These are phyloP conservation scores for Odontamblyopus lacepedii DNA, from an alignment of 2,797 vertebrate species.

Conservation along the genomic window DNA sequence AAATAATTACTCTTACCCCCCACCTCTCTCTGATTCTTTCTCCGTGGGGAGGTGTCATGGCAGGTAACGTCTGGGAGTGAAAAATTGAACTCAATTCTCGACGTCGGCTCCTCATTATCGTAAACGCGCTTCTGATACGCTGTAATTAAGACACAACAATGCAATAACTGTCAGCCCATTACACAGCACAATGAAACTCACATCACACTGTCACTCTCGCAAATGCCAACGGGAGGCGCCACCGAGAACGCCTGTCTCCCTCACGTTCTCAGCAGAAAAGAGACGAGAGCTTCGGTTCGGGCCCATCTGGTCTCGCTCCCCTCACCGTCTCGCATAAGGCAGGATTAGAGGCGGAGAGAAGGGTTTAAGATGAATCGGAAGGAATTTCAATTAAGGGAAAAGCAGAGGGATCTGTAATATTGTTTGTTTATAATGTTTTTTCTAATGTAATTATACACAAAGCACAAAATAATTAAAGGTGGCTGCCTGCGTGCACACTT, in stretches of 20 bases:
- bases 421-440: background rate
- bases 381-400: background rate
- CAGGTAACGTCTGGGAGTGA: conserved; percentile 42
- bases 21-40: background rate
- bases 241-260: conserved; percentile 54
- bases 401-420: background rate
- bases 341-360: conserved; percentile 22
- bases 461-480: background rate
- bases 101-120: conserved; percentile 67
- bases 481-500: background rate
- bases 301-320: conserved; percentile 45
- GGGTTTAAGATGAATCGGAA: conserved; percentile 24
- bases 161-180: conserved; percentile 78
- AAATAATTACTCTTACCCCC: conserved; percentile 1
- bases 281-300: conserved; percentile 48
- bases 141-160: conserved; percentile 78
- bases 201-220: conserved; percentile 70
- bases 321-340: conserved; percentile 14
- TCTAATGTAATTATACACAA: background rate
- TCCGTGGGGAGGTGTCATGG: conserved; percentile 24
- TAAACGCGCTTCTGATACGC: conserved; percentile 73
- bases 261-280: conserved; percentile 50
- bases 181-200: conserved; percentile 69
- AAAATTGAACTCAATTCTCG: conserved; percentile 67
- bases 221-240: conserved; percentile 72